Evolutionary conservation across 2,888 invertebrate species (phyloP).

Genomic region (Eueremaeus valkanovi): DNA sequence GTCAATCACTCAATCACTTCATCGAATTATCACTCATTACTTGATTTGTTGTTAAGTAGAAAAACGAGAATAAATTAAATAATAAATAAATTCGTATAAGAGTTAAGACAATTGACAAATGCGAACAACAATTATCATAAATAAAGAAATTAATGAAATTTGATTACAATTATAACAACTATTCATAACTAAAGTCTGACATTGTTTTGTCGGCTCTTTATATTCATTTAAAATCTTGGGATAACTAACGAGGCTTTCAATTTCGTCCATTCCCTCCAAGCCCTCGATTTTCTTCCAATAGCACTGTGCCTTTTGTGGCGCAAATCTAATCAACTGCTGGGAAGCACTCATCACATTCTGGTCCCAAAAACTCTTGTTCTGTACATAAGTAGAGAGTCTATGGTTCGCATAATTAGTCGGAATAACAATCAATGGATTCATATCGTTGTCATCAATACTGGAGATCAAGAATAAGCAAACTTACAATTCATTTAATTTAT

Average conservation of each 20-base stretch:
- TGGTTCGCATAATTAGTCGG: slow-evolving; percentile 38
- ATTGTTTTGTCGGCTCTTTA: slow-evolving; percentile 22
- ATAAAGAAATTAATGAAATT: neutral
- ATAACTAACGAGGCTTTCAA: slow-evolving; percentile 32
- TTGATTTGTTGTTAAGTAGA: neutral
- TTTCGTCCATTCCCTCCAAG: slow-evolving; percentile 39
- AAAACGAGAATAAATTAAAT: neutral
- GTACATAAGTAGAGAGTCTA: slow-evolving; percentile 29
- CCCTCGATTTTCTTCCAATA: slow-evolving; percentile 39
- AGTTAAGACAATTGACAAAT: neutral
- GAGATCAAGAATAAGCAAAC: neutral
- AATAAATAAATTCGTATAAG: neutral
- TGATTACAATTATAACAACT: slow-evolving; percentile 10
- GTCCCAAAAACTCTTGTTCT: slow-evolving; percentile 18
- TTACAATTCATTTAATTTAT: neutral
- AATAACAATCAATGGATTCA: slow-evolving; percentile 38
- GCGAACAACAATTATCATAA: neutral
- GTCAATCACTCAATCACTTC: neutral
- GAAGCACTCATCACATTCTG: neutral
- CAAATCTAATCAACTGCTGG: slow-evolving; percentile 36
- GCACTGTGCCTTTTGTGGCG: slow-evolving; percentile 40
- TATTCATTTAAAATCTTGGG: slow-evolving; percentile 16
- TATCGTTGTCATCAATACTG: slow-evolving; percentile 39
- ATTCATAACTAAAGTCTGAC: slow-evolving; percentile 20
- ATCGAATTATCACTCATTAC: neutral